These are phyloP conservation scores for Arctia plantaginis DNA, from an alignment of 2,888 invertebrate genomes.

Conservation along the genomic window DNA sequence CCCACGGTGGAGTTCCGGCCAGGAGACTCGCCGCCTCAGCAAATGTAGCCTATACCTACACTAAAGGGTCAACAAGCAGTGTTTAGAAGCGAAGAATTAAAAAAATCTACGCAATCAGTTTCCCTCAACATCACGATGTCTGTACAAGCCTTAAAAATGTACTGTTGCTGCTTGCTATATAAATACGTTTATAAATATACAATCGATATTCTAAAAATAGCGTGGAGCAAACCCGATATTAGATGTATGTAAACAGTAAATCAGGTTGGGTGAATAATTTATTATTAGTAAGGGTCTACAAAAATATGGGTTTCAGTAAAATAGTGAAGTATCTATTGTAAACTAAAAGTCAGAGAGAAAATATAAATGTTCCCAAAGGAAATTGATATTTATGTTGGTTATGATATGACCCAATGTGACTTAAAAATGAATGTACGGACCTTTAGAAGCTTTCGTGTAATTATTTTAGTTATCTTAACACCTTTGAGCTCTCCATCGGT, in stretches of 20 bases:
- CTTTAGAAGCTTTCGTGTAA: not conserved
- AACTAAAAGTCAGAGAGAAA: not conserved
- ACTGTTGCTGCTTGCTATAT: not conserved
- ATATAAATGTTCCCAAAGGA: not conserved
- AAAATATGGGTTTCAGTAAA: not conserved
- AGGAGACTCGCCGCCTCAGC: too few relatives aligned
- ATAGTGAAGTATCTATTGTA: not conserved
- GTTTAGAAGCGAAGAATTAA: not conserved
- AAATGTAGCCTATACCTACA: not conserved
- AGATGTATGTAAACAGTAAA: conserved; percentile 14
- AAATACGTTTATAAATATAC: conserved; percentile 10
- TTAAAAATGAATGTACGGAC: not conserved
- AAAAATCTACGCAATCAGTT: not conserved
- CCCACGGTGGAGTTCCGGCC: too few relatives aligned
- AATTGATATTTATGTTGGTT: not conserved
- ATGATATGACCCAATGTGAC: not conserved
- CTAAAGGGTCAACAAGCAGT: not conserved
- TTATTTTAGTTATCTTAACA: not conserved
- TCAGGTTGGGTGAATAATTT: conserved; percentile 15
- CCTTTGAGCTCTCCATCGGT: not conserved
- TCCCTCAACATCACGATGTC: not conserved
- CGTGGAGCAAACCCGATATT: conserved; percentile 1
- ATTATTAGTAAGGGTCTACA: not conserved
- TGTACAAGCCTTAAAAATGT: not conserved
- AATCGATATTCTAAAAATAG: conserved; percentile 14